phyloP scores from a whole-genome alignment of 2,797 vertebrate species.

The Glyptemys insculpta region DNA sequence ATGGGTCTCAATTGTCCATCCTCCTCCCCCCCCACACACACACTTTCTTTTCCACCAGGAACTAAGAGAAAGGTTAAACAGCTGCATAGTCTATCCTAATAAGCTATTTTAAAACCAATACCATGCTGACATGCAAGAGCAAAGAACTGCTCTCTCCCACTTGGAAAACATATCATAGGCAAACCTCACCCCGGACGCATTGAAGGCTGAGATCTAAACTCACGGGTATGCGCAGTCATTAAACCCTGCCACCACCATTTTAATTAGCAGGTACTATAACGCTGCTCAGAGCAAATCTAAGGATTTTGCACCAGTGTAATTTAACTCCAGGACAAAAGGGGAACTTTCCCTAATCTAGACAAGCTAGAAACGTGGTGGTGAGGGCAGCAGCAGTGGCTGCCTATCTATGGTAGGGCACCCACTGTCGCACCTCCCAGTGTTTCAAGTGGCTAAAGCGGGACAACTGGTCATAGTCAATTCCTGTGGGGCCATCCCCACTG shows the following conservation, averaged over 20 bases:
- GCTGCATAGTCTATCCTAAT: constrained; percentile 49
- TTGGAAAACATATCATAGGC: neutral
- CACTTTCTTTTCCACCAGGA: constrained; percentile 60
- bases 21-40: neutral
- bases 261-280: constrained; percentile 36
- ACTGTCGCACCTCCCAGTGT: neutral
- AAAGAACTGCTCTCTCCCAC: neutral
- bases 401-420: neutral
- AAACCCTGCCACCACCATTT: constrained; percentile 32
- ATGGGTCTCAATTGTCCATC: neutral
- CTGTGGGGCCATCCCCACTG: neutral
- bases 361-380: neutral
- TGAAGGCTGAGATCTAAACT: constrained; percentile 44
- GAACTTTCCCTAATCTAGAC: neutral
- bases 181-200: neutral
- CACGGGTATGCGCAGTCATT: constrained; percentile 36
- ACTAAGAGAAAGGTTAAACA: constrained; percentile 56
- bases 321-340: neutral
- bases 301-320: neutral
- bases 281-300: neutral
- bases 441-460: neutral
- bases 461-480: neutral
- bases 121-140: neutral
- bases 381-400: neutral
- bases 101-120: constrained; percentile 19